A percentile compares a stretch with the other conserved stretches of the same genome.
phyloP scores from a whole-genome alignment of 2,888 invertebrate species.

The Agrilus cyanescens region DNA sequence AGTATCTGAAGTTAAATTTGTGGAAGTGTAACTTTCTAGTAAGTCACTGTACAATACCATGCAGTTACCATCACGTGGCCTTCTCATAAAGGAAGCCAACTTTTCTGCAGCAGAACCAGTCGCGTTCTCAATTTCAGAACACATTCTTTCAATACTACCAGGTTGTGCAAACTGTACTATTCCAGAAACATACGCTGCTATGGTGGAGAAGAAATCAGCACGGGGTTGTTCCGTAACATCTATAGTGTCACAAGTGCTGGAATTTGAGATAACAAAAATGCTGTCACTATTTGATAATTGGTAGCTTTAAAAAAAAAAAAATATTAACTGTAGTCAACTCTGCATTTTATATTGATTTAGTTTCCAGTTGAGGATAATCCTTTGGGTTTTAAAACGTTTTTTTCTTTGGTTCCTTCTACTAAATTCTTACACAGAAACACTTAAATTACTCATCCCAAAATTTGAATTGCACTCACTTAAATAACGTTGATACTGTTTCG shows the following conservation, averaged over 20 bases:
- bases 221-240: constrained; percentile 9
- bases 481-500: constrained; percentile 31
- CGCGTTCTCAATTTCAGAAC: constrained; percentile 7
- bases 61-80: constrained; percentile 8
- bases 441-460: no score
- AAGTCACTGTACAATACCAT: constrained; percentile 13
- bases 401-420: no score
- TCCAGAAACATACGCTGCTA: constrained; percentile 13
- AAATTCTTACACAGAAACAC: no score
- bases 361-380: no score
- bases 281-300: no score
- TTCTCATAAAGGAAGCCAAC: constrained; percentile 11
- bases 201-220: constrained; percentile 14
- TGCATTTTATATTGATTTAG: no score
- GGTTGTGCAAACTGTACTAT: constrained; percentile 15
- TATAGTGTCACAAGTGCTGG: constrained; percentile 10
- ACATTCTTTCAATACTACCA: constrained; percentile 10
- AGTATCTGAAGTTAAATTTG: constrained; percentile 3
- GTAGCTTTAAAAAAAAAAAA: no score
- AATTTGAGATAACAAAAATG: neutral
- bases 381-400: no score
- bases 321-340: no score
- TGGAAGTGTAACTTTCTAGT: constrained; percentile 5
- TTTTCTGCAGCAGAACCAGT: constrained; percentile 11
- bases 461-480: no score